Evolutionary conservation across 2,888 invertebrate species (phyloP), one percentile per base, ranked within the genome.

Genomic region (Drosophila pullipes): DNA sequence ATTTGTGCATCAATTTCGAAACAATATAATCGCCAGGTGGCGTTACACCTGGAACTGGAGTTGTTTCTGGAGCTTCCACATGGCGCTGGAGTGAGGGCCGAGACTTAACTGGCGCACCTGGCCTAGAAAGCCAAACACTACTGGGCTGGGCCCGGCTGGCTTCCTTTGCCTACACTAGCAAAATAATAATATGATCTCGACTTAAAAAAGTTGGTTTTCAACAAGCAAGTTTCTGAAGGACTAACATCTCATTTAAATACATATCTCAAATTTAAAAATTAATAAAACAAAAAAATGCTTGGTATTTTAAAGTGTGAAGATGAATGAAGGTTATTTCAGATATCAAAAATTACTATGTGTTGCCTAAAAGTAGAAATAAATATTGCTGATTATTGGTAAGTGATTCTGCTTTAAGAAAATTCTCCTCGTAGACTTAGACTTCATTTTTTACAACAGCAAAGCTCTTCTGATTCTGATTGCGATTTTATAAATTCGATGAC

Each of bases 1-100:
- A 89, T 85, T 83, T 81, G 78, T 88, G 78, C 85, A 87, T 85
- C 85, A 85, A 78, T 87, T 84, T 76, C 74, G 59, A 77, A 83
- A 83, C 86, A 81, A 80, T 83, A 76, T 79, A 76, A 76, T 63
- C 59, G 67, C 47, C 59, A 69, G 49, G 33, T 54, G 44, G 59
- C 28, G 54, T 31, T 44, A 54, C 30, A 61, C 18, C 30, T 47
- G 59, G 49, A 58, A 25, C 35, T 18, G 33, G 2, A 44, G 16
- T n/a, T 13, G 28, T 9, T 28, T 28, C 37, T 37, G 28, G 55
- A 18, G 28, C 30, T 22, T 10, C 39, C 41, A 44, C 30, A 52
- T 25, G 47, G 11, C 18, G 16, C 37, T 22, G 31, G 41, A 57
- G 16, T n/a, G 10, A 10, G 52, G 22, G 22, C 22, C 44, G 31